Evolutionary conservation across 2,113 vertebrate genomes (phyloP).

Genomic region (Bucco capensis): DNA sequence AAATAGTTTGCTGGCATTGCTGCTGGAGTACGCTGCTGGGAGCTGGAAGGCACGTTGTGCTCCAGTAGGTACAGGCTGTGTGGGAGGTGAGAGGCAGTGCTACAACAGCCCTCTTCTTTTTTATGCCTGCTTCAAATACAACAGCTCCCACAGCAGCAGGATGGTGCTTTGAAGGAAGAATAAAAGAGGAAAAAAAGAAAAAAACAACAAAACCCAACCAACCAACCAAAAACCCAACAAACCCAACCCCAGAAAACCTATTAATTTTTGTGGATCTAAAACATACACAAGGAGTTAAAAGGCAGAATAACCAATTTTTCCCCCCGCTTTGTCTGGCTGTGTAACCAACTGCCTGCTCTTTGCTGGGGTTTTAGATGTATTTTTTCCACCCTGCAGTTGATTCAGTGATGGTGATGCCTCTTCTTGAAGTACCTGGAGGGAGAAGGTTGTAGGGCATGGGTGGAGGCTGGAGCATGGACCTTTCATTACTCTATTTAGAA

Average conservation of each 20-base stretch:
- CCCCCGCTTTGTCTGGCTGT: slow-evolving; percentile 1
- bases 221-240: neutral
- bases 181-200: neutral
- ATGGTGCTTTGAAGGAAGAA: neutral
- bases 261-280: neutral
- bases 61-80: neutral
- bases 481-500: neutral
- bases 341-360: neutral
- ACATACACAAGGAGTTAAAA: neutral
- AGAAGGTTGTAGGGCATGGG: neutral
- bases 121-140: neutral
- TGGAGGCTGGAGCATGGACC: neutral
- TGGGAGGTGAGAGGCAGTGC: neutral
- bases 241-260: neutral
- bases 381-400: rapidly evolving
- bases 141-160: neutral
- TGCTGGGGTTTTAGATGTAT: neutral
- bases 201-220: neutral
- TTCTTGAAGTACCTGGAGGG: neutral
- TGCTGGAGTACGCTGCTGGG: slow-evolving; percentile 8
- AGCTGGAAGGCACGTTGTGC: neutral
- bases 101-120: neutral
- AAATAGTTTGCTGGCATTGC: slow-evolving; percentile 78
- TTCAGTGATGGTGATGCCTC: neutral
- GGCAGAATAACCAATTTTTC: neutral